Base-by-base conservation (phyloP, 1,140 invertebrate genomes). In the Drosophila lowei region DNA sequence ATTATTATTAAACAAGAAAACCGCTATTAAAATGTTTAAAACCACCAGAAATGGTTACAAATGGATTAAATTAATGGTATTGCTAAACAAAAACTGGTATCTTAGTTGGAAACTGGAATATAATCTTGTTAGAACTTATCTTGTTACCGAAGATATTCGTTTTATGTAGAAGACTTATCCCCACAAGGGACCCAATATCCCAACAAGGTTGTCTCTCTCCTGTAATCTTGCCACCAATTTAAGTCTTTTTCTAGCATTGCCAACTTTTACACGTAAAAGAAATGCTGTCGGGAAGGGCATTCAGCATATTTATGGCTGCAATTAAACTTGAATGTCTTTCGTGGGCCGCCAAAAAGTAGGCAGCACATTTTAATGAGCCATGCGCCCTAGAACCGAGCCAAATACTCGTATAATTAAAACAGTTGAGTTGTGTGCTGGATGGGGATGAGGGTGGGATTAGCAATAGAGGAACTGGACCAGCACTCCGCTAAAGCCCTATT, bases 261-360 rank as follows among this genome's bases (percentile, higher is more conserved):
- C 13, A 16, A 1, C 6, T 2, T 9, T 48, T 6, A 18, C 13
- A 25, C 23, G 0, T 8, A 1, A 2, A 46, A 30, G 0, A 6
- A 8, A 15, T 46, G 18, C 18, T 34, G 6, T 34, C 8, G 25
- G 6, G 3, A 5, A 47, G 56, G 9, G 65, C 55, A 57, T 49
- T 30, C 44, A 11, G 47, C 42, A 62, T 80, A 85, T 85, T 85
- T 85, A 85, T 85, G 64, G 54, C 54, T 34, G 64, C 72, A 85
- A 86, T 85, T 85, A 80, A 85, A 85, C 59, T 73, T 63, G 57
- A 80, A 77, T 86, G 67, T 74, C 59, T 77, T 78, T 63, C 61
- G 53, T 53, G 34, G 62, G 54, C 67, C 76, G 50, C 60, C 72
- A 30, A 64, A 63, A 73, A 80, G 73, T 73, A 74, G 77, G 57